These are phyloP conservation scores for Suillia variegata DNA, from an alignment of 2,888 invertebrate genomes.

Conservation along the genomic window DNA sequence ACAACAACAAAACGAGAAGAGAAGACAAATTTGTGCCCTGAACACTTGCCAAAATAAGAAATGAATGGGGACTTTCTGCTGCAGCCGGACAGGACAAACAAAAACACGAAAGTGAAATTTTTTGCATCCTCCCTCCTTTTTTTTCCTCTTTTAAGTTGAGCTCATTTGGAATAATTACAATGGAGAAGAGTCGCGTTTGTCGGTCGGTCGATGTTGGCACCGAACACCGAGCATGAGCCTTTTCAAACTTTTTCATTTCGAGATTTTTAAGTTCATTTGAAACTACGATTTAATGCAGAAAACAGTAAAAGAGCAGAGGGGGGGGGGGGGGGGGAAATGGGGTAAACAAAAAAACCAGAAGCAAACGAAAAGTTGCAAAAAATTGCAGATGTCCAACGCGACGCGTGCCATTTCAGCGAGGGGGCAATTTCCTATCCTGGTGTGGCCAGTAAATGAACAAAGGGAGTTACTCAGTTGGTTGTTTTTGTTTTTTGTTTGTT, in stretches of 20 bases:
- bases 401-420: not conserved
- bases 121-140: not conserved
- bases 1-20: no score
- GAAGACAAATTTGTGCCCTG: no score
- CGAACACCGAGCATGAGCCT: not conserved
- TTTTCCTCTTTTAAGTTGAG: conserved; percentile 12
- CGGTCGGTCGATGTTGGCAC: not conserved
- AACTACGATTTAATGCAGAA: not conserved
- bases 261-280: not conserved
- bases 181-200: conserved; percentile 7
- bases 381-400: not conserved
- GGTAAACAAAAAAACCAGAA: not conserved
- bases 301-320: not conserved
- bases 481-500: conserved; percentile 5
- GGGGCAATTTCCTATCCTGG: no score
- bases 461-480: not conserved
- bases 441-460: no score
- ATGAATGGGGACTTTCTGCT: no score
- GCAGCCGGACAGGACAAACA: no score
- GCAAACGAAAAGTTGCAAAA: not conserved
- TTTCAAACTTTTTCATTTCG: not conserved
- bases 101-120: not conserved
- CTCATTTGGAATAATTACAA: conserved; percentile 24
- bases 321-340: not conserved
- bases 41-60: no score